These are phyloP conservation scores for Uria aalge DNA, from an alignment of 2,113 vertebrate species.

Conservation along the genomic window DNA sequence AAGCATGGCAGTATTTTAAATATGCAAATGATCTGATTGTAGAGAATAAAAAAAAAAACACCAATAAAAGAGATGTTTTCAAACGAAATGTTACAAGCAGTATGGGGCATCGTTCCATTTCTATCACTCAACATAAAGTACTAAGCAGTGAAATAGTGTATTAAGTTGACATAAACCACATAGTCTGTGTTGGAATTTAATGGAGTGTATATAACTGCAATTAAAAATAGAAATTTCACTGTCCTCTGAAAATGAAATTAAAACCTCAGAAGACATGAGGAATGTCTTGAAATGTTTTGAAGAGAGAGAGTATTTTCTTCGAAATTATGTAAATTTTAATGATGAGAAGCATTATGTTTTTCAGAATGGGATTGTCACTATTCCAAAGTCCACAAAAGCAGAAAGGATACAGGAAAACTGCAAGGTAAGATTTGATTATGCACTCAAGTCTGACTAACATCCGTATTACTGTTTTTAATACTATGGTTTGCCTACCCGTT, in stretches of 20 bases:
- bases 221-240: neutral
- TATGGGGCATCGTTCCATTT: neutral
- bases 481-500: neutral
- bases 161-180: neutral
- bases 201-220: neutral
- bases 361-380: slow-evolving; percentile 82
- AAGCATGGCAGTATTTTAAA: neutral
- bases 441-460: neutral
- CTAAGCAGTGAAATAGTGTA: neutral
- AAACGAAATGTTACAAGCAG: neutral
- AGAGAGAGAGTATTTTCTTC: neutral
- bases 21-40: neutral
- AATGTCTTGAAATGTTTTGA: neutral
- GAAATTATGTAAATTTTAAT: neutral
- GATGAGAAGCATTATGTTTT: neutral
- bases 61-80: neutral
- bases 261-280: neutral
- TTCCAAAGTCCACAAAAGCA: slow-evolving; percentile 81
- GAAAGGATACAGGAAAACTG: slow-evolving; percentile 79
- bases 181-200: neutral
- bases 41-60: neutral
- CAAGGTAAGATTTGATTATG: slow-evolving; percentile 65
- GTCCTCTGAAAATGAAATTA: neutral
- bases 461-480: neutral
- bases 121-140: neutral